Conservation (phyloP, 1,140 invertebrate species). For the Drosophila littoralis region DNA sequence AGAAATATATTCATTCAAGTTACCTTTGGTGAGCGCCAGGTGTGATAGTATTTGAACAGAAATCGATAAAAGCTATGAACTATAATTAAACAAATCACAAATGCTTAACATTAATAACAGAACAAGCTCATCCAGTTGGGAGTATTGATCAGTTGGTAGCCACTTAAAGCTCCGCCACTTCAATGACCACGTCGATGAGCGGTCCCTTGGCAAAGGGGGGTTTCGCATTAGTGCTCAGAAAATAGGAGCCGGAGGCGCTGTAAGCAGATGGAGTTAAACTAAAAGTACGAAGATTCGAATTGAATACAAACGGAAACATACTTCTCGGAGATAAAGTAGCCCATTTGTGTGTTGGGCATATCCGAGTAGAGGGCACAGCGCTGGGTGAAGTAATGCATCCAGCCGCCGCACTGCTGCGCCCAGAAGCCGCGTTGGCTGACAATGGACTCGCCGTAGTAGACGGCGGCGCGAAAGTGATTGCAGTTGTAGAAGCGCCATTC, state of each 20-base stretch:
- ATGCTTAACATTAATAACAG: not conserved
- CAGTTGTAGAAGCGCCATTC: conserved; percentile 80
- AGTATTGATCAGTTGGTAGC: not conserved
- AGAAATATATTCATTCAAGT: too few species aligned
- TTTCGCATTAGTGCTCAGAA: conserved; percentile 61
- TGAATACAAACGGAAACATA: not conserved
- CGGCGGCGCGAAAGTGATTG: conserved; percentile 85
- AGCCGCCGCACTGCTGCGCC: conserved; percentile 70
- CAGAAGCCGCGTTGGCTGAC: conserved; percentile 61
- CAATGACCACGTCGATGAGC: conserved; percentile 47
- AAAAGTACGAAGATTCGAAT: too few species aligned
- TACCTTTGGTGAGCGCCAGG: too few species aligned
- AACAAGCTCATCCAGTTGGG: not conserved
- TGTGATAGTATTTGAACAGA: not conserved
- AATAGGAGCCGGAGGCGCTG: conserved; percentile 70
- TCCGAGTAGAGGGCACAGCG: conserved; percentile 59
- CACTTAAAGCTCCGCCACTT: conserved; percentile 43
- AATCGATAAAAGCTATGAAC: not conserved
- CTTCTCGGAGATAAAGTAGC: conserved; percentile 69
- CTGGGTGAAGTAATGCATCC: conserved; percentile 66
- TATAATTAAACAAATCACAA: not conserved
- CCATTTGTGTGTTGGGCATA: conserved; percentile 63
- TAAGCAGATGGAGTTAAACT: not conserved
- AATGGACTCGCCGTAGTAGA: conserved; percentile 87
- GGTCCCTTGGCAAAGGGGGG: conserved; percentile 73